Percentiles rank a stretch among this genome's conserved stretches.
These are phyloP conservation scores for Ariolimax columbianus DNA, from an alignment of 2,888 invertebrate species.

Conservation along the genomic window DNA sequence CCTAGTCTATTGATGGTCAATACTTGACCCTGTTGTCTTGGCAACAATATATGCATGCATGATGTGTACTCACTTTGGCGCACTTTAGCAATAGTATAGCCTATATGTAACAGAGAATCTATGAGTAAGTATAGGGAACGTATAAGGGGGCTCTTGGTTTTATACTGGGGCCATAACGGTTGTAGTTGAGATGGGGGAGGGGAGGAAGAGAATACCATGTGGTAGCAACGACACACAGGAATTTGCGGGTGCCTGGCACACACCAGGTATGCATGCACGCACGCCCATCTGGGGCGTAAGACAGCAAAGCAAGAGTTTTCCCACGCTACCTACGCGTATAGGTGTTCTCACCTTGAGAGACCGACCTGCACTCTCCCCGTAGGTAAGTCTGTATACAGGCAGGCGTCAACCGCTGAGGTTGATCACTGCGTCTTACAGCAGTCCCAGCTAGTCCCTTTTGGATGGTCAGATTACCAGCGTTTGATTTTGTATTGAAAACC, in stretches of 20 bases:
- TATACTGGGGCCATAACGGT: slow-evolving; percentile 59
- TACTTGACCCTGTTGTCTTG: too few relatives aligned
- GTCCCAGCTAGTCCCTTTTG: too few relatives aligned
- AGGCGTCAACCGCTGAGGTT: neutral
- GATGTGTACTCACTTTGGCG: slow-evolving; percentile 9
- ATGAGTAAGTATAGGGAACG: neutral
- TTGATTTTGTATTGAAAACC: too few relatives aligned
- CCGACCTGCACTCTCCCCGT: neutral
- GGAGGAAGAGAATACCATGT: slow-evolving; percentile 40
- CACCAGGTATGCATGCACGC: slow-evolving; percentile 38
- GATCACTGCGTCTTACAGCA: too few relatives aligned
- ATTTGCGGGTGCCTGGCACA: slow-evolving; percentile 22
- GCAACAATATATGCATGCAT: neutral
- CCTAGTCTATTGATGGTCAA: too few relatives aligned
- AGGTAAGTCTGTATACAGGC: slow-evolving; percentile 10
- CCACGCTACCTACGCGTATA: slow-evolving; percentile 42
- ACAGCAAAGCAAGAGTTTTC: slow-evolving; percentile 43
- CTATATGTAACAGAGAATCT: neutral
- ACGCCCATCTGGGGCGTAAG: slow-evolving; percentile 57
- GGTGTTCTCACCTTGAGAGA: slow-evolving; percentile 25
- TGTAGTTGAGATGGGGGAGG: slow-evolving; percentile 52
- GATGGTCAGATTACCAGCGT: too few relatives aligned
- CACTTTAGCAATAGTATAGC: neutral
- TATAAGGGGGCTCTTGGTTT: slow-evolving; percentile 55
- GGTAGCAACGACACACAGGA: slow-evolving; percentile 37